Evolutionary conservation across 35 echinoderm and acorn worm species (phyloP), one percentile per base, ranked within the genome.

Genomic region (Apostichopus parvimensis): DNA sequence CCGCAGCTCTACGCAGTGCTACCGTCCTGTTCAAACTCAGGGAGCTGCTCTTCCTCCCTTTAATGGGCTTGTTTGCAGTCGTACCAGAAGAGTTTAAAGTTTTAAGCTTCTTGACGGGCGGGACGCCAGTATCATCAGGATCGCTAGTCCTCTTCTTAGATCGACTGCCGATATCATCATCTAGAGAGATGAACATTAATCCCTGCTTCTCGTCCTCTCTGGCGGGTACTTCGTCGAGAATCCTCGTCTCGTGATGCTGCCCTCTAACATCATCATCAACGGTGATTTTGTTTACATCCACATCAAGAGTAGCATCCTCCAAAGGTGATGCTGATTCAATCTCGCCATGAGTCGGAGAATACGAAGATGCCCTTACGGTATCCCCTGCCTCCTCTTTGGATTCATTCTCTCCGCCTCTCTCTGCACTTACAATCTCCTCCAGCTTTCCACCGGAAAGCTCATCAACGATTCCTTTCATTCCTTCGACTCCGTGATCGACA

Each of bases 1-100:
- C 83, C 5, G 92, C 82, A 87, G 92, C 92, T 54, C 73, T 86
- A 8, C 92, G 28, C 6, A 95, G 88, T 4, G 94, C 92, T 18
- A 95, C 92, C 5, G 94, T 95, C 1, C 94, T 22, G 80, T 95
- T 95, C 54, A 92, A 73, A 79, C 72, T 91, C 18, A 91, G 59
- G 24, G 86, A 88, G 62, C 86, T 88, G 62, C 86, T 88, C 62
- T 62, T 84, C 12, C 81, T 84, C 9, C 54, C 54, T 56, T 54
- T 57, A 18, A 8, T 59, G 1, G 13, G 25, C 17, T n/a, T 14
- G 18, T 55, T 57, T 9, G 18, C 81, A 6, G 14, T 22, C 6
- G 52, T 20, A 75, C 71, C 71, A 7, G 11, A 6, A 13, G 4
- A 18, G 7, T 75, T 75, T 22, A 8, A 14, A 14, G 71, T 75